These are phyloP conservation scores for Polydrusus pterygomalis DNA, from an alignment of 2,888 invertebrate species.

Conservation along the genomic window DNA sequence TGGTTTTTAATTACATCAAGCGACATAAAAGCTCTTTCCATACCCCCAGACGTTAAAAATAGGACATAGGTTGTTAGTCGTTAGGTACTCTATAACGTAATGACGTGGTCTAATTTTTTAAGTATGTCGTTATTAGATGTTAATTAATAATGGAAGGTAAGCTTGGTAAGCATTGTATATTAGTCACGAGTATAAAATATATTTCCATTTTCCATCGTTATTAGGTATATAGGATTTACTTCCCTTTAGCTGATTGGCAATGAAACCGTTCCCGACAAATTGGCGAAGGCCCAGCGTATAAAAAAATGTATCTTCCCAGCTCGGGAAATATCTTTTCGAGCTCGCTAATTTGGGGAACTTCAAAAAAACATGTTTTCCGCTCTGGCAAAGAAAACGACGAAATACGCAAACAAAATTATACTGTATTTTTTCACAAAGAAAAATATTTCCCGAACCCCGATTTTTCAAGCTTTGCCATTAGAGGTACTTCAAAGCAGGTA, in stretches of 20 bases:
- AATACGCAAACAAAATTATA: conserved; percentile 24
- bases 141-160: too few relatives aligned
- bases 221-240: too few relatives aligned
- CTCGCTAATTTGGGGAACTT: conserved; percentile 13
- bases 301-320: conserved; percentile 4
- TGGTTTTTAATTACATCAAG: conserved; percentile 7
- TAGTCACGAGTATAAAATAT: too few relatives aligned
- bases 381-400: background rate
- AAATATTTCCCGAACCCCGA: conserved; percentile 2
- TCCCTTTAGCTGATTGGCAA: too few relatives aligned
- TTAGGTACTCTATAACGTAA: background rate
- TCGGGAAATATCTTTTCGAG: background rate
- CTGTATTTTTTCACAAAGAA: conserved; percentile 18
- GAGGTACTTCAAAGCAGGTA: conserved; percentile 15
- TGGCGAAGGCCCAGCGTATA: background rate
- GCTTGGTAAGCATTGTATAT: too few relatives aligned
- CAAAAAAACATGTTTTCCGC: conserved; percentile 19
- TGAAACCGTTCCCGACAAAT: conserved; percentile 9
- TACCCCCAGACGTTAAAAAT: too few relatives aligned
- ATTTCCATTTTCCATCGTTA: too few relatives aligned
- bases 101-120: background rate
- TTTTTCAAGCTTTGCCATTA: conserved; percentile 10
- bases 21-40: background rate
- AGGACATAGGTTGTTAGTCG: too few relatives aligned
- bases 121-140: too few relatives aligned